Base-by-base conservation (phyloP, 2,888 invertebrate species). In the Papilio elwesi region DNA sequence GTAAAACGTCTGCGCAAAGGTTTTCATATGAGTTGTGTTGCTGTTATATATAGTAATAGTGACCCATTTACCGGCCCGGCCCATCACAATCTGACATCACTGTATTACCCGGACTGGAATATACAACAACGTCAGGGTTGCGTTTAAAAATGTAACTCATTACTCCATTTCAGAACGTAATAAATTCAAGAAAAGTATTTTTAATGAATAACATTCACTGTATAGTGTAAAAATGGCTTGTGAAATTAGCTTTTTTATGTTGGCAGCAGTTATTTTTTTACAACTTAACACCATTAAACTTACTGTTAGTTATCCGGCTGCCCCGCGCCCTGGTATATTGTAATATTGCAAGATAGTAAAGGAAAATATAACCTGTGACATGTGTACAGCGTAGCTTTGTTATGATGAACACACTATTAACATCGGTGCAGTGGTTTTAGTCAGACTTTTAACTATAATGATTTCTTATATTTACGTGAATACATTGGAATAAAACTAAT, bases 11-110 rank as follows among this genome's bases (percentile, higher is more conserved):
- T 26, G 26, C 26, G 26, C 26, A 26, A 36, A 7, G 59, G 6
- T 6, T 6, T 51, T 51, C 26, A n/a, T 43, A 71, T 71, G 52
- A 71, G 16, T 72, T 11, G 8, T 48, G 9, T 7, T 43, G 43
- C 8, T 43, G 7, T 43, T 5, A 6, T 43, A 76, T 76, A 26
- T 2, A 26, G 26, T 26, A 26, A 26, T 26, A 49, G 65, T 68
- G 66, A 72, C 74, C 71, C 74, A 75, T 75, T 76, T 75, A 69
- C 65, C 48, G 71, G 51, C 59, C 71, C 63, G n/a, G 71, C 71
- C 74, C 51, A 43, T 53, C 64, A 15, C 51, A 51, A 70, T 57
- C 51, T 63, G 59, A 65, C 43, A 53, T n/a, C 43, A 52, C 65
- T 64, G 13, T 68, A 71, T 69, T 65, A 55, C 38, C 26, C 49